Conservation (phyloP, 2,113 vertebrate species). For the Merops nubicus region DNA sequence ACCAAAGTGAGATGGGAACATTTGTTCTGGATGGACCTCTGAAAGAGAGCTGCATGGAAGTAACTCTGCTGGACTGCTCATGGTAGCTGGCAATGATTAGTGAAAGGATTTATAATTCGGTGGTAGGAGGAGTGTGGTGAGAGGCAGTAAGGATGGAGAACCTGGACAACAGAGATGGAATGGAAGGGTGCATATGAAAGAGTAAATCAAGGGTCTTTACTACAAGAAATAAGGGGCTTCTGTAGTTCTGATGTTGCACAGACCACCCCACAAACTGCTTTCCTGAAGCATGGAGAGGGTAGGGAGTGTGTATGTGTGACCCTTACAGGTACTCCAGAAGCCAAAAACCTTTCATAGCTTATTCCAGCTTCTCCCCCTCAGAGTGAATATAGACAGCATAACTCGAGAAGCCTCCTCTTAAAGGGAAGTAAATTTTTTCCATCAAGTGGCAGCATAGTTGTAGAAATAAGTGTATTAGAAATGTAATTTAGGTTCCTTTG, state of each 20-base stretch:
- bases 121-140: neutral
- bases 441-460: neutral
- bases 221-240: neutral
- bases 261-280: neutral
- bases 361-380: neutral
- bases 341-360: neutral
- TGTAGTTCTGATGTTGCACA: neutral
- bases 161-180: neutral
- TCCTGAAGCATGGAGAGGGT: fast-evolving
- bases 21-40: neutral
- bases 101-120: neutral
- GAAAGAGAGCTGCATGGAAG: neutral
- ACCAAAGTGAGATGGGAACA: neutral
- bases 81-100: neutral
- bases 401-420: neutral
- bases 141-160: neutral
- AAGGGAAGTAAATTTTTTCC: neutral
- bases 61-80: neutral
- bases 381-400: neutral
- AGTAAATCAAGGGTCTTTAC: neutral
- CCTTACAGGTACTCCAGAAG: neutral
- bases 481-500: neutral
- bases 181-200: neutral
- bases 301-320: neutral
- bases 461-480: neutral